Evolutionary conservation across 2,113 vertebrate genomes (phyloP).

Genomic region (Fukomys damarensis): DNA sequence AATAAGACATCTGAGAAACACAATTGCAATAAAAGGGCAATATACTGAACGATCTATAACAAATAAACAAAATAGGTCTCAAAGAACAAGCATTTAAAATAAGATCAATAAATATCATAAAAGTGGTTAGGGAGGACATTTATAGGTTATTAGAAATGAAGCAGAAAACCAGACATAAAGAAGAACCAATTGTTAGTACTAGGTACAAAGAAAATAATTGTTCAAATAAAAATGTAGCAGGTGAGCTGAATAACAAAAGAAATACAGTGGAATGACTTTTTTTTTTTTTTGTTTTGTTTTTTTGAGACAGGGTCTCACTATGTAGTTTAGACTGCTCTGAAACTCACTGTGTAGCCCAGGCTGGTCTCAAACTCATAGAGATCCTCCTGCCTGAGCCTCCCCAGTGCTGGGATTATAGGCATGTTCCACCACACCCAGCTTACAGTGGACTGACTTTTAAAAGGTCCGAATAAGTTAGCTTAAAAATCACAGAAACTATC

Average conservation of each 20-base stretch:
- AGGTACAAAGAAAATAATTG: neutral
- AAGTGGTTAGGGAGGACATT: neutral
- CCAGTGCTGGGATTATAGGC: too few relatives aligned
- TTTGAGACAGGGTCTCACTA: too few relatives aligned
- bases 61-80: neutral
- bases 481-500: neutral
- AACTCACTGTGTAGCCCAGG: too few relatives aligned
- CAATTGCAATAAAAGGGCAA: neutral
- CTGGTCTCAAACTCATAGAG: too few relatives aligned
- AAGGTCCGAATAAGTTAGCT: neutral
- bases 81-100: slow-evolving; percentile 19
- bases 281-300: too few relatives aligned
- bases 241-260: neutral
- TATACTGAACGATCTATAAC: neutral
- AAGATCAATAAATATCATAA: neutral
- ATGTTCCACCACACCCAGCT: too few relatives aligned
- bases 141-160: neutral
- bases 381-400: too few relatives aligned
- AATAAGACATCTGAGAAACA: neutral
- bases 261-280: neutral
- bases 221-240: neutral
- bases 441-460: neutral
- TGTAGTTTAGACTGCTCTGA: too few relatives aligned
- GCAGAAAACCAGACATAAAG: neutral
- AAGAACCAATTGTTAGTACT: neutral